Base-by-base conservation (phyloP, 2,888 invertebrate species). In the Trichopoda pennipes region DNA sequence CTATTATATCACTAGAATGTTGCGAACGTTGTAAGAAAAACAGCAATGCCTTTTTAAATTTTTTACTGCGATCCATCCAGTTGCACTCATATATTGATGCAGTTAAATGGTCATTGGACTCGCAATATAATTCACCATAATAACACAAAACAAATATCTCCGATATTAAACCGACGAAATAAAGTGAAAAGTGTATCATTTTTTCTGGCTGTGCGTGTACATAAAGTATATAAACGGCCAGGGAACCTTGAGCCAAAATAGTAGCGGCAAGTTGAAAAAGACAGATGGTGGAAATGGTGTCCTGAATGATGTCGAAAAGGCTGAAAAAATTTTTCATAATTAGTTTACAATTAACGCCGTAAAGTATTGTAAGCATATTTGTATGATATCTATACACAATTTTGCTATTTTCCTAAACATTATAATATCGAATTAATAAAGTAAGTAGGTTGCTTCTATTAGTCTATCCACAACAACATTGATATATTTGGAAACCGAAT, bases 21-120 rank as follows among this genome's bases (percentile, higher is more conserved):
- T 93, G 93, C 86, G 93, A 92, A 1, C 92, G 90, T 72, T 91
- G 91, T 89, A 94, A 91, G 47, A 93, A 91, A 17, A 93, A 87
- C 66, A 91, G 86, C 35, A 85, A 32, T 9, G 81, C 78, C 21
- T 63, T 89, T 12, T 90, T 90, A 85, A 92, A 93, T 53, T 86
- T 86, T 0, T 78, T 78, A 51, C 92, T 89, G 86, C 93, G 92
- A 38, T 92, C 90, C 63, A 92, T 90, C 94, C 94, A 94, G 3
- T 92, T 92, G 76, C 92, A 92, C n/a, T 90, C 89, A 85, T 93
- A 93, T 81, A 93, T 86, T 61, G 91, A 91, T n/a, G n/a, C n/a
- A n/a, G n/a, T n/a, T n/a, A n/a, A n/a, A n/a, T n/a, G n/a, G n/a
- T n/a, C n/a, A n/a, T 92, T 92, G 90, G 92, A 88, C 9, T 88